phyloP scores from a whole-genome alignment of 2,797 vertebrate species.

The Hydrophis major region DNA sequence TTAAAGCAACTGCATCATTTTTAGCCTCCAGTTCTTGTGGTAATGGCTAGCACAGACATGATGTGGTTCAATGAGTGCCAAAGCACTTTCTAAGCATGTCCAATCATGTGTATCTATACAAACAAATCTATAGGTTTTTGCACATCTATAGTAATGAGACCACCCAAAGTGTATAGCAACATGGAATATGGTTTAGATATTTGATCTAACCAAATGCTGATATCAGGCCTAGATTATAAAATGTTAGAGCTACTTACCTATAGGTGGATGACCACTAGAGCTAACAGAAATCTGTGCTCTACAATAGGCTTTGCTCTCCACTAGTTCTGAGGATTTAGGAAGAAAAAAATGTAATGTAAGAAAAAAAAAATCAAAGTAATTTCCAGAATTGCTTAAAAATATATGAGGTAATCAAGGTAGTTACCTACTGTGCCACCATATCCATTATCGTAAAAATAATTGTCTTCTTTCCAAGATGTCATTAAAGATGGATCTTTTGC shows the following conservation, averaged over 20 bases:
- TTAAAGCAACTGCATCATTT: not conserved
- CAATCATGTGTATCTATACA: not conserved
- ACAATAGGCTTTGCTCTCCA: conserved; percentile 77
- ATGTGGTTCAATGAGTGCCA: not conserved
- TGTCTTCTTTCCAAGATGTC: conserved; percentile 78
- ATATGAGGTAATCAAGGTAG: conserved; percentile 55
- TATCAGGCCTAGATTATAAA: conserved; percentile 15
- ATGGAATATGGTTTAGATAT: not conserved
- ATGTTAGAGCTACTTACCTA: conserved; percentile 67
- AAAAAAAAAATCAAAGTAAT: conserved; percentile 22
- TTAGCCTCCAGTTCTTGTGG: not conserved
- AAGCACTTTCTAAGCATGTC: not conserved
- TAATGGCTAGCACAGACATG: not conserved
- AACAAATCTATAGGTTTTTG: not conserved
- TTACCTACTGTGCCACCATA: conserved; percentile 81
- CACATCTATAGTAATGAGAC: not conserved
- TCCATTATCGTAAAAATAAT: conserved; percentile 74
- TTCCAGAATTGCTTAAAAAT: conserved; percentile 11
- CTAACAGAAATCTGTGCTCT: conserved; percentile 74
- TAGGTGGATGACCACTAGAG: conserved; percentile 66
- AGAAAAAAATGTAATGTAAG: conserved; percentile 17
- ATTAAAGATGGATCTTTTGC: conserved; percentile 70
- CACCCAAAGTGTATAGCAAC: not conserved
- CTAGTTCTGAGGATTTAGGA: conserved; percentile 65
- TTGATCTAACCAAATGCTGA: not conserved